Conservation (phyloP, 2,797 vertebrate species). For the Catamblyrhynchus diadema region DNA sequence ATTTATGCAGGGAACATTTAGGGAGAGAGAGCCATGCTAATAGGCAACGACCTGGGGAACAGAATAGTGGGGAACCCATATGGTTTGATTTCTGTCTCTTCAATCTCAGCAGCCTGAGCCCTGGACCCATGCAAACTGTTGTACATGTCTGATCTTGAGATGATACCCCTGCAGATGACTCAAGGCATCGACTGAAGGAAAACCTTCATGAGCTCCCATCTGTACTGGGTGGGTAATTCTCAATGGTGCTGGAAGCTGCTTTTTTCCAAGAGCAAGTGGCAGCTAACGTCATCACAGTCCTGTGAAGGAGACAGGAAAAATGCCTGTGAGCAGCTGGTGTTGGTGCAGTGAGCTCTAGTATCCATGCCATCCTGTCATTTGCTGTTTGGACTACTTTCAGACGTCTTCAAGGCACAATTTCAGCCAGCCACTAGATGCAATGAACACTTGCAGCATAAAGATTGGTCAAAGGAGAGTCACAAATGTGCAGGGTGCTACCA, state of each 20-base stretch:
- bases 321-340: neutral
- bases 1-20: slow-evolving; percentile 8
- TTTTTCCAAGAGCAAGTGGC: neutral
- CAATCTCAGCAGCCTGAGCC: neutral
- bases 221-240: neutral
- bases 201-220: neutral
- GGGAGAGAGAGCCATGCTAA: neutral
- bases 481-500: neutral
- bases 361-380: neutral
- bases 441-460: neutral
- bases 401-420: neutral
- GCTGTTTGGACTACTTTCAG: neutral
- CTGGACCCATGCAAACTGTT: neutral
- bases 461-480: neutral
- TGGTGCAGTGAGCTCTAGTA: neutral
- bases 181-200: neutral
- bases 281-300: neutral
- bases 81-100: neutral
- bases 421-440: neutral
- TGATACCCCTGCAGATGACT: neutral
- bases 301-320: neutral
- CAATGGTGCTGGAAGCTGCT: neutral
- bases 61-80: neutral
- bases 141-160: neutral
- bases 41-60: neutral